A percentile compares a stretch with the other conserved stretches of the same genome.
phyloP scores from a whole-genome alignment of 2,113 vertebrate species.

The Labrus mixtus region DNA sequence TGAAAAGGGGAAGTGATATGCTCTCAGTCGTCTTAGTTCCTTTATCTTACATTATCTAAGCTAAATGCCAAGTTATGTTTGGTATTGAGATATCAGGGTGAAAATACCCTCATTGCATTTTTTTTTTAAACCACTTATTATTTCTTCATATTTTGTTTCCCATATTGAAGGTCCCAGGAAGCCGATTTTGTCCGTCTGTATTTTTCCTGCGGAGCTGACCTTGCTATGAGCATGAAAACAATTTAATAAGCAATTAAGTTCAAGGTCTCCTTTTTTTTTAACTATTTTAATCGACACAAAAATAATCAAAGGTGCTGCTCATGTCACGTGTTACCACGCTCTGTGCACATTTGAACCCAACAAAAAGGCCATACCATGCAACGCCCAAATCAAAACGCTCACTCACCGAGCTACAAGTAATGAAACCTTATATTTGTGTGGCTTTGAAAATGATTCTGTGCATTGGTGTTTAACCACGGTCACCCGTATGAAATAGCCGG shows the following conservation, averaged over 20 bases:
- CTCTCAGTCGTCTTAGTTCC: background rate
- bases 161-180: background rate
- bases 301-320: constrained; percentile 38
- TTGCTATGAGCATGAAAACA: constrained; percentile 14
- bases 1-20: constrained; percentile 4
- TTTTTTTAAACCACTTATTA: background rate
- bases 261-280: background rate
- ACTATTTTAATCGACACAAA: constrained; percentile 41
- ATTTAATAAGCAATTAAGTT: constrained; percentile 16
- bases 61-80: constrained; percentile 14
- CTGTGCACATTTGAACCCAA: constrained; percentile 39
- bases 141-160: background rate
- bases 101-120: too few relatives aligned
- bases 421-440: constrained; percentile 79
- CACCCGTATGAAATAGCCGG: constrained; percentile 83
- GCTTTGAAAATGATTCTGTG: constrained; percentile 77
- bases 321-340: constrained; percentile 19
- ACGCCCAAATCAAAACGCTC: constrained; percentile 60
- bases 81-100: background rate
- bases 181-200: background rate
- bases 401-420: constrained; percentile 62
- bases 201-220: constrained; percentile 4
- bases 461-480: constrained; percentile 85
- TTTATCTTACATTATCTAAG: background rate
- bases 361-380: constrained; percentile 29